Evolutionary conservation across 1,140 invertebrate species (phyloP).

Genomic region (Sycobia sp.): DNA sequence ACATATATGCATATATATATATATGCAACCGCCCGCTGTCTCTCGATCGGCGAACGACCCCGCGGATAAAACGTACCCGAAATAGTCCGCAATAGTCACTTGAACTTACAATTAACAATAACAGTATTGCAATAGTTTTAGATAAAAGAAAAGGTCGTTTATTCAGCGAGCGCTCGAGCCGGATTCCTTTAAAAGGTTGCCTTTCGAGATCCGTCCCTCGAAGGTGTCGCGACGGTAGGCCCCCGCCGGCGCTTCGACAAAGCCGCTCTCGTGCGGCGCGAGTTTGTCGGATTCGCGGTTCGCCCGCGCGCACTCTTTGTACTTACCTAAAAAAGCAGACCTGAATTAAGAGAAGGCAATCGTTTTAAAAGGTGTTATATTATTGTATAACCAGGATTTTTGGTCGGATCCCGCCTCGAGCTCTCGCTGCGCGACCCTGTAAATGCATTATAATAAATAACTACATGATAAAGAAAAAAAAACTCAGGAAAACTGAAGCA

Average conservation of each 20-base stretch:
- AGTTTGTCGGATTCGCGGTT: too few relatives aligned
- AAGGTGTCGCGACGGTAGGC: neutral
- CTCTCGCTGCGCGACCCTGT: conserved; percentile 10
- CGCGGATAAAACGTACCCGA: conserved; percentile 27
- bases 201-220: conserved; percentile 15
- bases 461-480: conserved; percentile 54
- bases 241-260: neutral
- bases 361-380: too few relatives aligned
- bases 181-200: neutral
- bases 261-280: too few relatives aligned
- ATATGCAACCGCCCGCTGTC: conserved; percentile 23
- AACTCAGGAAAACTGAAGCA: conserved; percentile 63
- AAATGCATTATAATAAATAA: conserved; percentile 50
- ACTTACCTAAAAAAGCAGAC: too few relatives aligned
- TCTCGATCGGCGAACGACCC: conserved; percentile 30
- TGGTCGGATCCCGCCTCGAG: neutral
- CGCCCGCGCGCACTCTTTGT: too few relatives aligned
- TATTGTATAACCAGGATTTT: too few relatives aligned
- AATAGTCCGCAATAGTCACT: conserved; percentile 61
- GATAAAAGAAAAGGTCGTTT: neutral
- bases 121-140: conserved; percentile 62
- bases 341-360: too few relatives aligned
- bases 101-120: conserved; percentile 56
- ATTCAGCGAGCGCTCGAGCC: neutral
- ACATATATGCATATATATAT: conserved; percentile 6